Evolutionary conservation across 2,113 vertebrate species (phyloP), one percentile per base, ranked within the genome.

Genomic region (Dendropsophus ebraccatus): DNA sequence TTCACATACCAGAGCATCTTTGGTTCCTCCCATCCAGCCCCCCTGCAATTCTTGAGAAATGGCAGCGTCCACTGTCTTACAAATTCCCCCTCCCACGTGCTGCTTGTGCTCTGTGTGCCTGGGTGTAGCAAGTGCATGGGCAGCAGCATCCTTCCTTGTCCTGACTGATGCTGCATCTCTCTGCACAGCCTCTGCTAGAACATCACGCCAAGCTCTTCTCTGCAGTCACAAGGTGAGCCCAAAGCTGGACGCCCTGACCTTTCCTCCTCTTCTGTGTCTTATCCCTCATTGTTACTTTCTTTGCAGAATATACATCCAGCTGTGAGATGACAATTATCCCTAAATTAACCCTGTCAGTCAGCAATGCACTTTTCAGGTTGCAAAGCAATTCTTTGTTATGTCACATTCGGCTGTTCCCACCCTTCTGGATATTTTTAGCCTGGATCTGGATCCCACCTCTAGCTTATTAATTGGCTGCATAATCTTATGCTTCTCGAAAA

Each of bases 1-100:
- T 70, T 30, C 77, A 62, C 88, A 69, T 75, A n/a, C 90, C 86
- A 78, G 49, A 82, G 37, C 80, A 82, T 78, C 77, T 47, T 50
- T 74, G 47, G 85, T 62, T 60, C 89, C 89, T 90, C 91, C 90
- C 90, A 89, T 88, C 37, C 88, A 89, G 87, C 90, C 86, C 87
- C 90, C 74, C 86, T 88, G 87, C 89, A 81, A 76, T 89, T 88
- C 89, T 90, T 87, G 88, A 88, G 89, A 89, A 93, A 93, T 96
- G 96, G 96, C 96, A 95, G 94, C 91, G 95, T 95, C 95, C 96
- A 92, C 93, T 91, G 93, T 94, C 94, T 95, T 96, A 96, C 95
- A 96, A 96, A 95, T 95, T 94, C 94, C 95, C 93, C 94, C 93
- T 95, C 95, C 94, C 91, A 94, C 94, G 94, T 91, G 91, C 92